Conservation (phyloP, 2,797 vertebrate genomes). For the Rhinella marina region DNA sequence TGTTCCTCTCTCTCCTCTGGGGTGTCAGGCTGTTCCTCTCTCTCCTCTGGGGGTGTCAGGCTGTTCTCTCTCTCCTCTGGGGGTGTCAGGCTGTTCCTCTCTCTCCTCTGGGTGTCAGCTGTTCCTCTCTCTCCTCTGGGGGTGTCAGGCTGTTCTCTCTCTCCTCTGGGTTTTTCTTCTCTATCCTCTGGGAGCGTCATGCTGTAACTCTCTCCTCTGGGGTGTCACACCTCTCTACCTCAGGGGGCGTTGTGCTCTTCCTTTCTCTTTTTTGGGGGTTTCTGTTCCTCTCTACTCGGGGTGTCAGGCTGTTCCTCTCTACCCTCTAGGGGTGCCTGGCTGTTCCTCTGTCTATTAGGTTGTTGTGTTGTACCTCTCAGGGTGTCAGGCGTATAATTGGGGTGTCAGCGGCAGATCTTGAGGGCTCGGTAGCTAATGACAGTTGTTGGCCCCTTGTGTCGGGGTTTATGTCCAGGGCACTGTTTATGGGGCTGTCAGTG, state of each 20-base stretch:
- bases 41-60: not conserved
- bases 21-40: not conserved
- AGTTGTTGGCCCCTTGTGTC: slow-evolving; percentile 3
- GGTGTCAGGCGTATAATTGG: not conserved
- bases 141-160: not conserved
- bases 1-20: not conserved
- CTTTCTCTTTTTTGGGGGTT: too few species aligned
- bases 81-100: not conserved
- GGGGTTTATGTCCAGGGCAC: not conserved
- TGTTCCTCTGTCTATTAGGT: too few species aligned
- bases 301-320: not conserved
- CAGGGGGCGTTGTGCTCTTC: too few species aligned
- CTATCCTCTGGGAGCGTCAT: too few species aligned
- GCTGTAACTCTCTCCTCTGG: not conserved
- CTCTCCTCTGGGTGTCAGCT: not conserved
- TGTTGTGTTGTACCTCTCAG: not conserved
- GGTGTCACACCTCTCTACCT: not conserved
- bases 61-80: not conserved
- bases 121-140: not conserved
- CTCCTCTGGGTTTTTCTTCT: too few species aligned
- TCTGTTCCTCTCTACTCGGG: too few species aligned
- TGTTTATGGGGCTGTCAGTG: not conserved
- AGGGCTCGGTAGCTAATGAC: not conserved
- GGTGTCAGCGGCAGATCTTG: not conserved
- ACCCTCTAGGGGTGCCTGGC: not conserved